These are phyloP conservation scores for Hydractinia echinata DNA, from an alignment of 30 jellyfish, hydroid and myxozoan genomes.

Conservation along the genomic window DNA sequence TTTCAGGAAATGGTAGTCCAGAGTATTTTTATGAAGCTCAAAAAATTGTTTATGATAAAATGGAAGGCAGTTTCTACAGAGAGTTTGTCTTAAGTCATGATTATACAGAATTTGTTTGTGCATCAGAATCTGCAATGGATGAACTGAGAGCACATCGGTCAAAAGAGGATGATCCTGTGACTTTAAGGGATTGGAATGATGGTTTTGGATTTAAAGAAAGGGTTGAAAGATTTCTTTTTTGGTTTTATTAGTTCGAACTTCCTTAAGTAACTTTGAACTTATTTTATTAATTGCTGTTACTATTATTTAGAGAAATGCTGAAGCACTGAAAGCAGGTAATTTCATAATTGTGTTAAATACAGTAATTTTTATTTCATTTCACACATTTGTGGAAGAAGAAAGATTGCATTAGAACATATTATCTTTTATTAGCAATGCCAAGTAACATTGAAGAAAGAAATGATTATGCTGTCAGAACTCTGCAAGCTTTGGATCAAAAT, in stretches of 20 bases:
- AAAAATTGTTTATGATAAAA: slow-evolving; percentile 50
- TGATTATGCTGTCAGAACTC: slow-evolving; percentile 73
- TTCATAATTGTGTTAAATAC: background rate
- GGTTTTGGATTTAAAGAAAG: slow-evolving; percentile 71
- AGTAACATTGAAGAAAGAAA: slow-evolving; percentile 90
- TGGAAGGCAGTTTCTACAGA: slow-evolving; percentile 79
- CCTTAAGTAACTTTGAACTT: background rate
- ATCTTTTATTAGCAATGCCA: slow-evolving; percentile 55
- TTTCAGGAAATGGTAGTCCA: slow-evolving; percentile 60
- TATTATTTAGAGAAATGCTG: slow-evolving; percentile 41
- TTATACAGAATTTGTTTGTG: slow-evolving; percentile 89
- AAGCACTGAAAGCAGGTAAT: slow-evolving; percentile 39
- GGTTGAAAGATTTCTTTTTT: slow-evolving; percentile 33
- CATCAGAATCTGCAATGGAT: slow-evolving; percentile 96
- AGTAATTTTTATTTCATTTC: background rate
- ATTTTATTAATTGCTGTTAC: background rate
- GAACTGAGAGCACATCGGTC: slow-evolving; percentile 77
- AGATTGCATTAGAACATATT: background rate
- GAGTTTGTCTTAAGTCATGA: slow-evolving; percentile 90
- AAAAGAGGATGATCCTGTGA: slow-evolving; percentile 49
- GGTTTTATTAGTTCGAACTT: background rate
- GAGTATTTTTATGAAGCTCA: slow-evolving; percentile 87
- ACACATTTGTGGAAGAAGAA: background rate
- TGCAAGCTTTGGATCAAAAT: slow-evolving; percentile 66
- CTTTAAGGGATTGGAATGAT: slow-evolving; percentile 73